Evolutionary conservation across 2,888 invertebrate species (phyloP).

Genomic region (Dicyrtomina minuta): DNA sequence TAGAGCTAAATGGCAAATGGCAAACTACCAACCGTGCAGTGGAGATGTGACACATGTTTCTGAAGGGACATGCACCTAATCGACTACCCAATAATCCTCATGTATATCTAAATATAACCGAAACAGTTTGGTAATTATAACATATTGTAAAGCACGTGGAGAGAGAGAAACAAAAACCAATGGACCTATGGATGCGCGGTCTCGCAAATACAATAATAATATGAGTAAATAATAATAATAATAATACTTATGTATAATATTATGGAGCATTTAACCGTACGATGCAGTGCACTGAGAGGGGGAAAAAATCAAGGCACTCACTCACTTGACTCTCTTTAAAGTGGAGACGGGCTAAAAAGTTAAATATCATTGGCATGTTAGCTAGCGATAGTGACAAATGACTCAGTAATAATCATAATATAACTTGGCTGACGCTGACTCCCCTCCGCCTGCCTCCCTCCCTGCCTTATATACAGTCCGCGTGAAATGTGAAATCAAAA

Average conservation of each 20-base stretch:
- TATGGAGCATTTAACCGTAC: neutral
- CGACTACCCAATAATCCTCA: too few species aligned
- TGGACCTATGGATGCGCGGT: too few species aligned
- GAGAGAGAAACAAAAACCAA: neutral
- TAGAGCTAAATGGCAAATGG: too few species aligned
- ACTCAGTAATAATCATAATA: conserved; percentile 27
- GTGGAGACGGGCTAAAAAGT: neutral
- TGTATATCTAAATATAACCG: too few species aligned
- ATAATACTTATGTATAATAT: too few species aligned
- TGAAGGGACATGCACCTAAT: too few species aligned
- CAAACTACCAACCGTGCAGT: too few species aligned
- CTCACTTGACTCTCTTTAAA: conserved; percentile 6
- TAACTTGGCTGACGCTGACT: conserved; percentile 8
- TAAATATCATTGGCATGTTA: conserved; percentile 27
- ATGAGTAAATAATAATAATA: neutral
- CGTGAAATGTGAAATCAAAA: conserved; percentile 10
- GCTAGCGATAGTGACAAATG: conserved; percentile 35
- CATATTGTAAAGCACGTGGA: neutral
- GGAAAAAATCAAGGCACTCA: neutral
- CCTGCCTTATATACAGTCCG: neutral
- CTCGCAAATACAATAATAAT: neutral
- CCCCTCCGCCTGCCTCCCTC: neutral
- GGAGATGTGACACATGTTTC: too few species aligned
- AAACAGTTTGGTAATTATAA: too few species aligned
- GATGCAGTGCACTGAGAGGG: conserved; percentile 1